Evolutionary conservation across 2,797 vertebrate species (phyloP).

Genomic region (Capromys pilorides): DNA sequence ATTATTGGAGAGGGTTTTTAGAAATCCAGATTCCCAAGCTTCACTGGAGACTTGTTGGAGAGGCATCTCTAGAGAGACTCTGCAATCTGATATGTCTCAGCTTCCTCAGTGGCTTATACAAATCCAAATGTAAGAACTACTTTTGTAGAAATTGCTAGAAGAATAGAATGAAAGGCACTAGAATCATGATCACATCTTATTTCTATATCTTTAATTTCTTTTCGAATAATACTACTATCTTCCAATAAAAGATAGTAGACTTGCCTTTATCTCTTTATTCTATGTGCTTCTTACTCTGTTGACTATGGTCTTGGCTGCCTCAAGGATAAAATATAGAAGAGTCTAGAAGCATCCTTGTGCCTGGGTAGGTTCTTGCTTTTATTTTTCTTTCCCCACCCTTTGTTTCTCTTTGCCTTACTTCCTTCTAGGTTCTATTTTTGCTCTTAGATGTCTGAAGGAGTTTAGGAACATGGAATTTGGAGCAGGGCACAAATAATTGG

Average conservation of each 20-base stretch:
- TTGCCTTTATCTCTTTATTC: neutral
- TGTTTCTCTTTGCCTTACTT: neutral
- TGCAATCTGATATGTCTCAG: neutral
- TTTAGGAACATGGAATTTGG: neutral
- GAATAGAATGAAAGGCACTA: neutral
- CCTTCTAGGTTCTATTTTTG: slow-evolving; percentile 1
- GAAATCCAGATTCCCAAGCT: neutral
- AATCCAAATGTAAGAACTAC: neutral
- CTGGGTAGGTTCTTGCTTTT: neutral
- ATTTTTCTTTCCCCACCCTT: neutral
- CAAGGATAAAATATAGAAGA: neutral
- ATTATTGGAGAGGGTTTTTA: neutral
- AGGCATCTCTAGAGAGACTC: neutral
- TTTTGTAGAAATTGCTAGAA: neutral
- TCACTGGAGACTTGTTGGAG: neutral
- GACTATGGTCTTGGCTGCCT: neutral
- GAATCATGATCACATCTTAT: neutral
- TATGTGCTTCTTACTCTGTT: neutral
- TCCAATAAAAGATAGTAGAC: neutral
- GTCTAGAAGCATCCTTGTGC: neutral
- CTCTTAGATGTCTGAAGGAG: neutral
- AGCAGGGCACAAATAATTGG: neutral
- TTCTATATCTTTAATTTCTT: neutral
- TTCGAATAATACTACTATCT: neutral
- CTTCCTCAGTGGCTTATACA: neutral